A percentile compares a stretch with the other conserved stretches of the same genome.
Conservation (phyloP, 2,113 vertebrate genomes). For the Chloropsis cyanopogon region DNA sequence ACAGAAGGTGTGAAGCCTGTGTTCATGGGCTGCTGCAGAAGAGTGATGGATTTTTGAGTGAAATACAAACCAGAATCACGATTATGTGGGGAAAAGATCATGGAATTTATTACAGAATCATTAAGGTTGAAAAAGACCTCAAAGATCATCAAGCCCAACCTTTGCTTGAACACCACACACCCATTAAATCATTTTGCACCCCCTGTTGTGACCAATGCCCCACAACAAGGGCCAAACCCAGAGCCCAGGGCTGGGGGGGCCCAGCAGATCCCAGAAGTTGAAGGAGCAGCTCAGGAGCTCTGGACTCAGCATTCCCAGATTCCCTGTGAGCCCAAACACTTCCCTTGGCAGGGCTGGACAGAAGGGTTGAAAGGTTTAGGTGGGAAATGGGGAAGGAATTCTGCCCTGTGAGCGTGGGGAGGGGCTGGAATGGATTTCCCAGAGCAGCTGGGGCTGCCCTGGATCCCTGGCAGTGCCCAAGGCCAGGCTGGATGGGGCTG, state of each 20-base stretch:
- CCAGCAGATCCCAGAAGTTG: neutral
- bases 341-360: neutral
- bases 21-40: neutral
- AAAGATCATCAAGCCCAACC: neutral
- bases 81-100: neutral
- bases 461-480: neutral
- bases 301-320: neutral
- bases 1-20: neutral
- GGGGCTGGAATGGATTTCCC: neutral
- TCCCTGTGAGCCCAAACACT: neutral
- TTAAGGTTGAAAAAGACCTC: neutral
- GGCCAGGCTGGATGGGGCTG: rapidly evolving
- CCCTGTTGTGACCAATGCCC: neutral
- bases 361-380: neutral
- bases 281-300: neutral
- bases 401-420: neutral
- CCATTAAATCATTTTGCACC: neutral
- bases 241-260: too few species aligned
- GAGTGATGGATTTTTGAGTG: neutral
- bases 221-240: neutral
- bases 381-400: neutral
- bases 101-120: neutral
- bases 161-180: neutral
- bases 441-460: neutral
- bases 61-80: neutral